Conservation (phyloP, 2,113 vertebrate species). For the Eonycteris spelaea region DNA sequence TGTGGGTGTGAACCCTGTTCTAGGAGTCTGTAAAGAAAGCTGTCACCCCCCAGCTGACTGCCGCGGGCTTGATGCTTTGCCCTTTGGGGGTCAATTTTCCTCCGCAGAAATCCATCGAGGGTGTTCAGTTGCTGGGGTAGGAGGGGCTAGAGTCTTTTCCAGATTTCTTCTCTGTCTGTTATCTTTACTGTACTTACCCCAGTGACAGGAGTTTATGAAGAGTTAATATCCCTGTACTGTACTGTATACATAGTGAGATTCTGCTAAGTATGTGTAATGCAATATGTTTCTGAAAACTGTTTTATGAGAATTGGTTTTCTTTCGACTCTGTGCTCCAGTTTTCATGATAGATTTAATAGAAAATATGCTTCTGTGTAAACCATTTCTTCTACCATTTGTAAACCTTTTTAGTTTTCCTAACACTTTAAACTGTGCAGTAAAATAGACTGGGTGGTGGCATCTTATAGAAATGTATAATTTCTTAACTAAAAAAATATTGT, state of each 20-base stretch:
- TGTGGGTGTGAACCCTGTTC: not conserved
- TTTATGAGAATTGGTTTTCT: conserved; percentile 49
- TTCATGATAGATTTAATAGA: conserved; percentile 67
- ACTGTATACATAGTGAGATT: not conserved
- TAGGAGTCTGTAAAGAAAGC: not conserved
- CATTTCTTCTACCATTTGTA: conserved; percentile 61
- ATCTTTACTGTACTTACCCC: not conserved
- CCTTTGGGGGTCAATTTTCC: not conserved
- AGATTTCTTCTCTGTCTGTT: not conserved
- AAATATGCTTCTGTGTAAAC: conserved; percentile 53
- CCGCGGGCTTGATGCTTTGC: not conserved
- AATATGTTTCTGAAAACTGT: conserved; percentile 53
- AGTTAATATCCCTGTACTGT: not conserved
- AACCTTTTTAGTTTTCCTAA: conserved; percentile 52
- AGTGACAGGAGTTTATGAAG: not conserved
- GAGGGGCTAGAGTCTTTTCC: not conserved
- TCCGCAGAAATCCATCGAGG: not conserved
- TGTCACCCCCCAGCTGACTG: not conserved
- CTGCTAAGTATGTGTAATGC: conserved; percentile 31
- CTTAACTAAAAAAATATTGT: conserved; percentile 60
- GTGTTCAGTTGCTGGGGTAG: not conserved
- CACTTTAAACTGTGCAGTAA: conserved; percentile 49
- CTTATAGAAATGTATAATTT: conserved; percentile 40
- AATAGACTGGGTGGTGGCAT: conserved; percentile 21
- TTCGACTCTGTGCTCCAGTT: conserved; percentile 56